Conservation (phyloP, 2,888 invertebrate genomes). For the Neocrepidodera transversa region DNA sequence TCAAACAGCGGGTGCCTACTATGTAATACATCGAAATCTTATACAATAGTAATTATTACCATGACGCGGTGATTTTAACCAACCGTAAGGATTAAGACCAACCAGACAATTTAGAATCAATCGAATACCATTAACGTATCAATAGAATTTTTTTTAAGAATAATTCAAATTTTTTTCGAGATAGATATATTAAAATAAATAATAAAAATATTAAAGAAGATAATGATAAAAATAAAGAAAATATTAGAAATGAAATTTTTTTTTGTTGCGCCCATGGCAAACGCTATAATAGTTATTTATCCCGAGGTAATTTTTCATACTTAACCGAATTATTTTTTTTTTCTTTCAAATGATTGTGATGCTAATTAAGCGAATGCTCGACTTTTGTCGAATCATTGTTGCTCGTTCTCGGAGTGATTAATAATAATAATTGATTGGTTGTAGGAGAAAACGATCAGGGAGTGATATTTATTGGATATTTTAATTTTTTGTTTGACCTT, state of each 20-base stretch:
- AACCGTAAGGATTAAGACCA: conserved; percentile 44
- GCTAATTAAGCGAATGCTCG: conserved; percentile 30
- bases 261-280: conserved; percentile 41
- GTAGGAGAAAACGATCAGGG: conserved; percentile 2
- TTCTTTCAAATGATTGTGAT: conserved; percentile 30
- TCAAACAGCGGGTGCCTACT: conserved; percentile 51
- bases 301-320: conserved; percentile 47
- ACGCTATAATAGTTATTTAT: conserved; percentile 46
- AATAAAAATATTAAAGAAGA: too few relatives aligned
- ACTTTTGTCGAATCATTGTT: conserved; percentile 34
- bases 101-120: conserved; percentile 5
- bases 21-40: conserved; percentile 50
- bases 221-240: too few relatives aligned
- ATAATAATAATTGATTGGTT: conserved; percentile 14
- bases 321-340: conserved; percentile 39
- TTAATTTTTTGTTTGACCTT: too few relatives aligned
- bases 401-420: conserved; percentile 18
- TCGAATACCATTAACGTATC: background rate
- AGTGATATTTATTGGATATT: too few relatives aligned
- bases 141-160: background rate
- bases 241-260: too few relatives aligned
- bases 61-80: conserved; percentile 50
- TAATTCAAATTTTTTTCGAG: too few relatives aligned
- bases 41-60: conserved; percentile 54
- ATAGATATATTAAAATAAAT: too few relatives aligned